Conservation (phyloP, 1,140 invertebrate genomes). For the Philaenus spumarius region DNA sequence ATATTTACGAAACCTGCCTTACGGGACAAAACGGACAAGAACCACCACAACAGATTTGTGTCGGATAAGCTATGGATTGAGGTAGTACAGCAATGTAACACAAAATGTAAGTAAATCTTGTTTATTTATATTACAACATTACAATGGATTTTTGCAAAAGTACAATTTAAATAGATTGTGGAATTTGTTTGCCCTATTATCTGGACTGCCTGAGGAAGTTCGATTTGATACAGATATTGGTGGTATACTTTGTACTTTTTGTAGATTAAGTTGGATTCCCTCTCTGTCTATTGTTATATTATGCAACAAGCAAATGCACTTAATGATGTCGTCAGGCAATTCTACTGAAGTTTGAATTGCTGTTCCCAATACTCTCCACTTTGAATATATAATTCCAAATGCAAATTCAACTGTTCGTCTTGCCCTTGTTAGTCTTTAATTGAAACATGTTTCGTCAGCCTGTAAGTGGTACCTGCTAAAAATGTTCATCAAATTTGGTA, state of each 20-base stretch:
- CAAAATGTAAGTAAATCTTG: constrained; percentile 1
- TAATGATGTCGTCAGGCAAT: constrained; percentile 11
- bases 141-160: no score
- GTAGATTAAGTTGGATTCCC: background rate
- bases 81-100: background rate
- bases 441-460: constrained; percentile 39
- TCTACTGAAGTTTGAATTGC: constrained; percentile 11
- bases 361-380: no score
- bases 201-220: no score
- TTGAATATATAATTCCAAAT: no score
- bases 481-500: constrained; percentile 28
- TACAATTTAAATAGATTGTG: background rate
- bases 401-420: constrained; percentile 44
- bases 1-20: constrained; percentile 4
- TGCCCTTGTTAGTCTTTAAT: constrained; percentile 37
- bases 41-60: no score
- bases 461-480: constrained; percentile 31
- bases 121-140: background rate
- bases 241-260: background rate
- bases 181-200: background rate
- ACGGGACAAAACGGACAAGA: constrained; percentile 6
- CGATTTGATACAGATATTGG: constrained; percentile 1
- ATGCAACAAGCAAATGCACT: no score
- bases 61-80: no score
- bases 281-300: no score